Evolutionary conservation across 2,888 invertebrate genomes (phyloP).

Genomic region (Dendrolimus houi): DNA sequence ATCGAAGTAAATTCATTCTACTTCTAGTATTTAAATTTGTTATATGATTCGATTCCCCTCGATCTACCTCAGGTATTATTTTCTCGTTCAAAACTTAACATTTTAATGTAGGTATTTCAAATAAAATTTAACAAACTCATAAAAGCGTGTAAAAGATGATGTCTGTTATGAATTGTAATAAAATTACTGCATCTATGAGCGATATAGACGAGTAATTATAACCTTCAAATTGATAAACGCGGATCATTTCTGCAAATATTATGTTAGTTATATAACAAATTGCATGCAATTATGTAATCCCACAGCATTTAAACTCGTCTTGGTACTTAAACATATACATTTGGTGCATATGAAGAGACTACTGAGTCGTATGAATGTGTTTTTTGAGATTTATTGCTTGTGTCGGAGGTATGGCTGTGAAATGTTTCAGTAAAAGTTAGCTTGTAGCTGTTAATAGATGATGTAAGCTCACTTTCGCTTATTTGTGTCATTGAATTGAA

Average conservation of each 20-base stretch:
- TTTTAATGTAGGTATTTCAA: too few species aligned
- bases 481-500: conserved; percentile 2
- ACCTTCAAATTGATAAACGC: background rate
- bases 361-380: conserved; percentile 4
- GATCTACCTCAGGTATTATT: too few species aligned
- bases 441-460: conserved; percentile 9
- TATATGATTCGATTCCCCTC: too few species aligned
- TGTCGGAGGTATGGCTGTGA: conserved; percentile 4
- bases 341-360: background rate
- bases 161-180: background rate
- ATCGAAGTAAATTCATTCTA: too few species aligned
- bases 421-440: conserved; percentile 7
- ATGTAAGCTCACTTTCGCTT: conserved; percentile 1
- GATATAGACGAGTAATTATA: background rate
- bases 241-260: background rate
- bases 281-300: background rate
- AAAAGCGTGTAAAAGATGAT: background rate
- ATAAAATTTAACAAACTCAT: background rate
- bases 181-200: background rate
- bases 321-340: background rate
- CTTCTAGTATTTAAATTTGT: too few species aligned
- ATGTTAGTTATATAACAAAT: background rate
- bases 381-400: background rate
- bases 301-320: background rate
- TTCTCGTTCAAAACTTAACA: too few species aligned